Percentiles rank a stretch among this genome's conserved stretches.
phyloP scores from a whole-genome alignment of 2,113 vertebrate genomes.

The Hippocampus barbouri region DNA sequence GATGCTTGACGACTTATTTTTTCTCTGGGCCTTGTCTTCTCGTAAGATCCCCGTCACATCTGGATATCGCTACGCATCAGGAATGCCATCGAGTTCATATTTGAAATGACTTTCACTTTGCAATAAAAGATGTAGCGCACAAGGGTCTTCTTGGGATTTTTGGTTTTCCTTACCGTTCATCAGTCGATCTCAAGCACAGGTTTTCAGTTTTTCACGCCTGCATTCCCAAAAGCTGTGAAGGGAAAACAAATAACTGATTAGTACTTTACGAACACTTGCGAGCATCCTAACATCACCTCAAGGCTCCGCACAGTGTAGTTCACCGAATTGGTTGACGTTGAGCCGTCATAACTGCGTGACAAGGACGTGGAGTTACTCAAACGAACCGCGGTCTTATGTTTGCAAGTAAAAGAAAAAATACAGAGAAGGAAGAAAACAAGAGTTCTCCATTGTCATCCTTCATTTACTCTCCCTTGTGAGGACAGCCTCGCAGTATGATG shows the following conservation, averaged over 20 bases:
- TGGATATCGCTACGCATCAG: conserved; percentile 33
- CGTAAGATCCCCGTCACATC: conserved; percentile 19
- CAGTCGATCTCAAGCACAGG: background rate
- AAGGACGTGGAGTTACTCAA: background rate
- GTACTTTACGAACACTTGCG: background rate
- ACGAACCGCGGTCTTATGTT: background rate
- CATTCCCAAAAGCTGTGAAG: background rate
- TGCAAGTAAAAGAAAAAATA: background rate
- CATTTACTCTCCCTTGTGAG: background rate
- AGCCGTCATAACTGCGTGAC: background rate
- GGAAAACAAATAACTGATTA: background rate
- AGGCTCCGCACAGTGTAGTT: too few species aligned
- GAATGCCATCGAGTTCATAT: conserved; percentile 19
- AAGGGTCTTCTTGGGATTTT: background rate
- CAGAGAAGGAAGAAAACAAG: background rate
- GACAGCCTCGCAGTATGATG: background rate
- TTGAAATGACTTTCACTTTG: background rate
- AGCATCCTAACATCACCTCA: too few species aligned
- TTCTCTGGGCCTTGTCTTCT: conserved; percentile 6
- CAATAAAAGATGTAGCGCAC: background rate
- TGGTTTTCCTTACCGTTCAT: background rate
- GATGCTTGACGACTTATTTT: conserved; percentile 19
- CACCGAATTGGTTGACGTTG: too few species aligned
- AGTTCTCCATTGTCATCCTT: background rate
- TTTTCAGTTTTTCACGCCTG: background rate